Percentiles rank a stretch among this genome's conserved stretches.
Conservation (phyloP, 2,797 vertebrate genomes). For the Antrozous pallidus region DNA sequence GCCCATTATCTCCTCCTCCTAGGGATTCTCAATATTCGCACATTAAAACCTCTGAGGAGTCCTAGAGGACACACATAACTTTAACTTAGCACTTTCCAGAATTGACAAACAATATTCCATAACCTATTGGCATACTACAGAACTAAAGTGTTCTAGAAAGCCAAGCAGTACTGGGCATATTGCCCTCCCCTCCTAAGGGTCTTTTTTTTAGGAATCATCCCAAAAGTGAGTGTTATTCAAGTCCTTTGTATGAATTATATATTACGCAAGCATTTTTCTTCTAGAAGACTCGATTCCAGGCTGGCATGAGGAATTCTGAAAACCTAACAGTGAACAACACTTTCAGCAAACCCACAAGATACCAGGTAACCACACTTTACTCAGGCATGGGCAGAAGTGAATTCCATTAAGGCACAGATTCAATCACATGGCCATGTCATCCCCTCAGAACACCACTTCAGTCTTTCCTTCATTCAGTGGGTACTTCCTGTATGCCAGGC, state of each 20-base stretch:
- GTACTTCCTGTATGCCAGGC: background rate
- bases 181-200: background rate
- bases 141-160: background rate
- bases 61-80: background rate
- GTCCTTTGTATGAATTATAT: background rate
- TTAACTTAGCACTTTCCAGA: background rate
- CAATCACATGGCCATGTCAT: background rate
- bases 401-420: background rate
- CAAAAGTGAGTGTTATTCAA: background rate
- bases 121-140: background rate
- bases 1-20: background rate
- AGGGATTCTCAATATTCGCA: background rate
- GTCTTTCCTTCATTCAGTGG: background rate
- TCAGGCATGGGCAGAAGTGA: background rate
- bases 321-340: conserved; percentile 88
- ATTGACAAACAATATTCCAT: background rate
- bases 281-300: conserved; percentile 90
- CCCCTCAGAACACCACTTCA: background rate
- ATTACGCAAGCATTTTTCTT: conserved; percentile 6
- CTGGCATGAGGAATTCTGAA: conserved; percentile 86
- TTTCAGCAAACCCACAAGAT: conserved; percentile 93
- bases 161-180: background rate
- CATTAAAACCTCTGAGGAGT: background rate
- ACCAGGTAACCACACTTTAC: conserved; percentile 86
- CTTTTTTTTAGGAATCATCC: background rate